Evolutionary conservation across 2,888 invertebrate genomes (phyloP).

Genomic region (Agrochola circellaris): DNA sequence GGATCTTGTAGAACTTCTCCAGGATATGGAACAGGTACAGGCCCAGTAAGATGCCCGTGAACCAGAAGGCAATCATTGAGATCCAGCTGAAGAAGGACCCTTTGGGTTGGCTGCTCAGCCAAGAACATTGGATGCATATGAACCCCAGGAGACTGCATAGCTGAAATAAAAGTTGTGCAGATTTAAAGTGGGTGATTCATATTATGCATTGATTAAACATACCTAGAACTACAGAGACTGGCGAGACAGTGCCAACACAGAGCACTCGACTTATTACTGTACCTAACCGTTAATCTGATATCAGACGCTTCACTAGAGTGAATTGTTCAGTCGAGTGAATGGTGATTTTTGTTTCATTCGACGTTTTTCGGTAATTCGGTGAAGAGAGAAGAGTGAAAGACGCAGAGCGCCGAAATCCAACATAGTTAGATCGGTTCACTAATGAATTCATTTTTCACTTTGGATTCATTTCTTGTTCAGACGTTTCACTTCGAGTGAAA

Average conservation of each 20-base stretch:
- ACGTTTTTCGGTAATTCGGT: neutral
- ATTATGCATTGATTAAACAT: neutral
- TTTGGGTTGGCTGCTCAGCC: constrained; percentile 87
- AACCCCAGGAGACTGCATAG: constrained; percentile 94
- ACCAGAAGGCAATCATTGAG: constrained; percentile 96
- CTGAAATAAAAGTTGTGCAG: constrained; percentile 80
- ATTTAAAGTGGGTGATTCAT: neutral
- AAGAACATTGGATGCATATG: constrained; percentile 93
- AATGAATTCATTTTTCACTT: too few relatives aligned
- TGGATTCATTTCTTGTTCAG: too few relatives aligned
- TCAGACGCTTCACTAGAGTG: neutral
- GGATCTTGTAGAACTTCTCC: constrained; percentile 95
- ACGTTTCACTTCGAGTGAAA: neutral
- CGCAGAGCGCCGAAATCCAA: neutral
- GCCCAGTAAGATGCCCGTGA: constrained; percentile 94
- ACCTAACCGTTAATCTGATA: neutral
- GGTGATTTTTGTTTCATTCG: neutral
- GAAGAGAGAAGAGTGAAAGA: neutral
- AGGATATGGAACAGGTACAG: constrained; percentile 96
- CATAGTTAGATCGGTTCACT: neutral
- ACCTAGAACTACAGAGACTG: neutral
- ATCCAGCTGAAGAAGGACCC: constrained; percentile 95
- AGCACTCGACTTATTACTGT: neutral
- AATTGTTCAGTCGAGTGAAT: neutral
- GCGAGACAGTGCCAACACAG: neutral